Conservation (phyloP, 2,888 invertebrate species). For the Pheosia tremula region DNA sequence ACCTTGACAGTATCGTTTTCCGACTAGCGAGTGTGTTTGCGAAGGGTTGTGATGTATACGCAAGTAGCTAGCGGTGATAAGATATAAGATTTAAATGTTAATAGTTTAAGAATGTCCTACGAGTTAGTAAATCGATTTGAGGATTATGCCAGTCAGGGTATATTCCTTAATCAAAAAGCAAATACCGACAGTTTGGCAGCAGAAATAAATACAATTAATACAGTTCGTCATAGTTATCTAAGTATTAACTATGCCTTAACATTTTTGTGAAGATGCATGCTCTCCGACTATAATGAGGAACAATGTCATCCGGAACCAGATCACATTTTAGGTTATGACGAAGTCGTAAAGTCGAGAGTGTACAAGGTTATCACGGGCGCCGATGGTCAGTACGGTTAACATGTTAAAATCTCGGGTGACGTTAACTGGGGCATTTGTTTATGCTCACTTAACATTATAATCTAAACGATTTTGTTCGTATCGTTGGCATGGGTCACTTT, state of each 20-base stretch:
- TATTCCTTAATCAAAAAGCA: too few species aligned
- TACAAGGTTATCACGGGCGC: conserved; percentile 3
- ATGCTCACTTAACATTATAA: neutral
- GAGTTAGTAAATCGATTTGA: too few species aligned
- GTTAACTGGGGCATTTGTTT: conserved; percentile 1
- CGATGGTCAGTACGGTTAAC: conserved; percentile 2
- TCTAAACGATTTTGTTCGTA: neutral
- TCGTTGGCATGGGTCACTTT: neutral
- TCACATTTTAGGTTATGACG: conserved; percentile 2
- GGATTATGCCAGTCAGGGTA: too few species aligned
- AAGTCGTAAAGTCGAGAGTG: neutral
- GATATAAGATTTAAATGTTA: neutral
- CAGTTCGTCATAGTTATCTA: too few species aligned
- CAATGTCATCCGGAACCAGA: neutral
- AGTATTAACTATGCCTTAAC: neutral
- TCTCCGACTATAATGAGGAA: conserved; percentile 1
- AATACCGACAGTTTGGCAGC: too few species aligned
- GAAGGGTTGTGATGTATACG: conserved; percentile 10
- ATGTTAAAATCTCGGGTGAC: neutral
- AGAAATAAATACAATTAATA: too few species aligned
- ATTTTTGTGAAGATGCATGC: neutral
- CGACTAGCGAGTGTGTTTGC: neutral
- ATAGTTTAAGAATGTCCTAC: neutral
- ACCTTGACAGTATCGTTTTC: conserved; percentile 26
- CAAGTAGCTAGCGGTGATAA: neutral